Base-by-base conservation (phyloP, 1,140 invertebrate genomes). In the Cydia strobilella region DNA sequence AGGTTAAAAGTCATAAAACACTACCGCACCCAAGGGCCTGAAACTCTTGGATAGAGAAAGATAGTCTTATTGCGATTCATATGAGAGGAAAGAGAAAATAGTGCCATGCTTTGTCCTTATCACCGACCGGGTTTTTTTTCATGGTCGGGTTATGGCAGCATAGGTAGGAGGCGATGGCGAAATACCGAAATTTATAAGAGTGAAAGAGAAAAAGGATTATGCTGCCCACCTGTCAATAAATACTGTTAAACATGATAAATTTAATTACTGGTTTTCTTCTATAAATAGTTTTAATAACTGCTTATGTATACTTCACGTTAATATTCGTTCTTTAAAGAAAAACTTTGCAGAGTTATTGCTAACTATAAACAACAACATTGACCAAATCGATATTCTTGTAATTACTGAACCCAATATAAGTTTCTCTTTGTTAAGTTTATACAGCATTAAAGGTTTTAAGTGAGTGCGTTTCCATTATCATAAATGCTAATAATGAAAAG, bases 291-390 rank as follows among this genome's bases (percentile, higher is more conserved):
- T 69, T 35, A 66, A 74, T 5, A 74, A 74, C 35, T 63, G 59
- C 1, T 45, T 74, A n/a, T 72, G 59, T 59, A 27, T 74, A 63
- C 39, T 77, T 27, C 76, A 77, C 31, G 13, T 75, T 23, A 77
- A 77, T 23, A 77, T 77, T 13, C 27, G 76, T 2, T 77, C 76
- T 13, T n/a, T 77, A 23, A 59, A 73, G n/a, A 78, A 78, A 73
- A n/a, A 78, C 51, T 78, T 75, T 59, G 62, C 13, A 27, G 77
- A 78, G 25, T 63, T 75, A 48, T n/a, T 75, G 6, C 48, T 75
- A 35, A 15, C 63, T 10, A n/a, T 75, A 35, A 25, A 71, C 2
- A 42, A 69, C 20, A 6, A 25, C 45, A 6, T 75, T 39, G 3
- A 59, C n/a, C 1, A 74, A 7, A 15, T 78, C n/a, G 74, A 78